Conservation (phyloP, 2,888 invertebrate species). For the Eupithecia subumbrata region DNA sequence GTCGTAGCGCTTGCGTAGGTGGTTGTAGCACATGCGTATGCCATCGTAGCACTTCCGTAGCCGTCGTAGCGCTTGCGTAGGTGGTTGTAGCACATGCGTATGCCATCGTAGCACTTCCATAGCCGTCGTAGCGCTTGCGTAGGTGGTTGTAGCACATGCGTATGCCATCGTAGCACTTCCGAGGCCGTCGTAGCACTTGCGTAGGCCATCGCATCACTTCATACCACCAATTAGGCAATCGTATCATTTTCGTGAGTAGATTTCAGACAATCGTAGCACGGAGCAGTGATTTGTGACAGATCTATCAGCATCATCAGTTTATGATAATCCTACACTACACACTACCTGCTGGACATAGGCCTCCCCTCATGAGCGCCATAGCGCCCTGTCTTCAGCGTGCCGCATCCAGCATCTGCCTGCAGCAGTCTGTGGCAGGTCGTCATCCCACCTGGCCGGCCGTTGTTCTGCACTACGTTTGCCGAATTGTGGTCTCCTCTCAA, state of each 20-base stretch:
- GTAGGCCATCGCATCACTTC: neutral
- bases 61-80: neutral
- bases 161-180: neutral
- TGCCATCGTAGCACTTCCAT: neutral
- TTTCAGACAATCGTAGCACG: neutral
- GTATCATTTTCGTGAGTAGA: too few relatives aligned
- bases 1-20: neutral
- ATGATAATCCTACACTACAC: too few relatives aligned
- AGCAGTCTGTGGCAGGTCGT: too few relatives aligned
- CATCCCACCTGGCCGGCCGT: too few relatives aligned
- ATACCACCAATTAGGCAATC: too few relatives aligned
- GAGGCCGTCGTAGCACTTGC: neutral
- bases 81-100: neutral
- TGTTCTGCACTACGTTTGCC: too few relatives aligned
- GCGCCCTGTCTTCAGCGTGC: too few relatives aligned
- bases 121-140: neutral
- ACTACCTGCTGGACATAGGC: too few relatives aligned
- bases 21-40: neutral
- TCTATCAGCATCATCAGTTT: neutral
- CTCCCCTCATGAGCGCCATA: too few relatives aligned
- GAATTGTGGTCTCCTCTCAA: too few relatives aligned
- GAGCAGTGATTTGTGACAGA: neutral
- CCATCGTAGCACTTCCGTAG: neutral
- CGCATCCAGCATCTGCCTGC: too few relatives aligned
- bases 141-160: neutral